Base-by-base conservation (phyloP, 2,113 vertebrate genomes). In the Melanocharis versteri region DNA sequence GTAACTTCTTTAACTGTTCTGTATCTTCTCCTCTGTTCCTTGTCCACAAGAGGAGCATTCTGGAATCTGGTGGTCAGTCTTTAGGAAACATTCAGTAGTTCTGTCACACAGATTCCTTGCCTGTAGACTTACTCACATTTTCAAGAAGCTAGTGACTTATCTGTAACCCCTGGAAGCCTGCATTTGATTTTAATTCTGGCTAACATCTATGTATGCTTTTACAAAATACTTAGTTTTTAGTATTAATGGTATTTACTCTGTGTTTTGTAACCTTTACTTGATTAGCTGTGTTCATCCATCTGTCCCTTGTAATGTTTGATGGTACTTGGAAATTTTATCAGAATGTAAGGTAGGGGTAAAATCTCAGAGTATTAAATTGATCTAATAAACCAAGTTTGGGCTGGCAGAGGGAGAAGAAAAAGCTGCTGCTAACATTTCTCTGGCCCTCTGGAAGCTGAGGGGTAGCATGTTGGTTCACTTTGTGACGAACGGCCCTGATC, bases 401-500 rank as follows among this genome's bases (percentile, higher is more conserved):
- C 33, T 79, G 83, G 20, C 20, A 48, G 26, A 22, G 6, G 33
- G 20, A 80, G 68, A 73, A 72, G 44, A 44, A 76, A 31, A 76
- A 80, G 35, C 33, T 77, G 53, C 44, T 64, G 20, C 57, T 79
- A 40, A 60, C 7, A 13, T 71, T 71, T 91, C 2, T 68, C 15
- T 79, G 51, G 21, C 33, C 30, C 13, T 37, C 30, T 60, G 78
- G 40, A 93, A 73, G 40, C 33, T 69, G 37, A n/a, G 20, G 37
- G n/a, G 9, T 62, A 39, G 6, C 0, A 0, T 66, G 7, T 47
- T 62, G 22, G 7, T 75, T 66, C 20, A 6, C 26, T 58, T 66
- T 26, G 19, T 1, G 7, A 21, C 4, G 4, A 51, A 60, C 72
- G 44, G 24, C 58, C 3, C 0, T 6, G 21, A 6, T 66, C 24